Base-by-base conservation (phyloP, 2,888 invertebrate genomes). In the Rhagonycha fulva region DNA sequence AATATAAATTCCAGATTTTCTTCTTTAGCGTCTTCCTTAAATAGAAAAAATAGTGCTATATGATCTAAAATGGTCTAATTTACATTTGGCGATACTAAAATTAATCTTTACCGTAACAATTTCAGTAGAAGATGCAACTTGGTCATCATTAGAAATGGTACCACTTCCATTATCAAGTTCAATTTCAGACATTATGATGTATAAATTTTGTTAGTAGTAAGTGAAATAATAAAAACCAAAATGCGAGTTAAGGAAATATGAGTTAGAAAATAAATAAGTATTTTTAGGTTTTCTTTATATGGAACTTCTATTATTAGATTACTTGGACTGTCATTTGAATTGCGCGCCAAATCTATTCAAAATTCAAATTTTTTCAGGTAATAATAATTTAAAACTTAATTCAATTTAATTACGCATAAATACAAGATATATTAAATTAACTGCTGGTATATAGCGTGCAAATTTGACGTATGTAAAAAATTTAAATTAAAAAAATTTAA, bases 261-360 rank as follows among this genome's bases (percentile, higher is more conserved):
- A 47, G 68, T 75, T 71, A 66, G 72, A 63, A 47, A 70, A 76
- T 71, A 76, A 82, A 80, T 79, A 77, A 72, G 74, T 84, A 84
- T 82, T 81, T 81, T 79, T 84, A 84, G 83, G 81, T 66, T 75
- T 61, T 69, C 70, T 72, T 19, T 47, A 69, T 66, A 67, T 69
- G 23, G 69, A 62, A 67, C 72, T 77, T 82, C 81, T 84, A 85
- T 84, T 83, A 83, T 84, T 84, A 84, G 84, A n/a, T 7, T 47
- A 47, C 80, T 63, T 62, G 26, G 14, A 30, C 32, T 71, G 70
- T 73, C 79, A 80, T 83, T 83, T 78, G 76, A 83, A 84, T 82
- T 82, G 81, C 63, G 81, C 84, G 81, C 84, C 79, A 76, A 70
- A 30, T 14, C 30, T 70, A 26, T 23, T 78, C 78, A 79, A 75